Conservation (phyloP, 2,888 invertebrate species). For the Ennomos erosarius region DNA sequence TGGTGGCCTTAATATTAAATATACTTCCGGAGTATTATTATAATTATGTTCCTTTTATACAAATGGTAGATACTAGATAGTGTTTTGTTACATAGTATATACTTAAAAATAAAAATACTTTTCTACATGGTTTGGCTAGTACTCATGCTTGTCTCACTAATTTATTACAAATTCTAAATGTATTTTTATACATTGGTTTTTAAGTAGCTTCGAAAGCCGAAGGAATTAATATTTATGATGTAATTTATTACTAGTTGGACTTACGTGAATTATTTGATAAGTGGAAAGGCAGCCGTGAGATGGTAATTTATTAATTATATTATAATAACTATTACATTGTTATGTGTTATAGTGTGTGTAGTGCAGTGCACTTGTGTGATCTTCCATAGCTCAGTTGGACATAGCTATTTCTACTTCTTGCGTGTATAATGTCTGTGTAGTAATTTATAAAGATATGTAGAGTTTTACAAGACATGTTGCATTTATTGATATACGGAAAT, state of each 20-base stretch:
- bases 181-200: slow-evolving; percentile 45
- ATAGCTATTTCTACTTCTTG: background rate
- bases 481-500: slow-evolving; percentile 2
- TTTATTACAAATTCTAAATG: slow-evolving; percentile 31
- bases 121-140: slow-evolving; percentile 21
- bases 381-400: slow-evolving; percentile 22
- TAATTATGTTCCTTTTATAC: slow-evolving; percentile 32
- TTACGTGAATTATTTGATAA: slow-evolving; percentile 58
- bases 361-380: slow-evolving; percentile 24
- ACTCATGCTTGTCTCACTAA: slow-evolving; percentile 33
- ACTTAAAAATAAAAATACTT: slow-evolving; percentile 6
- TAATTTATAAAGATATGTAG: too few relatives aligned
- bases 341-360: slow-evolving; percentile 23
- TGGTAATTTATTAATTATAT: slow-evolving; percentile 61
- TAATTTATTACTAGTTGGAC: slow-evolving; percentile 62
- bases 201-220: slow-evolving; percentile 22
- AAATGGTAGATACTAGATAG: slow-evolving; percentile 10
- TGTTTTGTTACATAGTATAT: background rate
- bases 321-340: slow-evolving; percentile 19
- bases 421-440: too few relatives aligned
- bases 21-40: slow-evolving; percentile 30
- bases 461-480: background rate
- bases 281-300: slow-evolving; percentile 55
- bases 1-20: slow-evolving; percentile 2
- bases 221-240: slow-evolving; percentile 25